Conservation (phyloP, 2,888 invertebrate species). For the Dasysyrphus tricinctus region DNA sequence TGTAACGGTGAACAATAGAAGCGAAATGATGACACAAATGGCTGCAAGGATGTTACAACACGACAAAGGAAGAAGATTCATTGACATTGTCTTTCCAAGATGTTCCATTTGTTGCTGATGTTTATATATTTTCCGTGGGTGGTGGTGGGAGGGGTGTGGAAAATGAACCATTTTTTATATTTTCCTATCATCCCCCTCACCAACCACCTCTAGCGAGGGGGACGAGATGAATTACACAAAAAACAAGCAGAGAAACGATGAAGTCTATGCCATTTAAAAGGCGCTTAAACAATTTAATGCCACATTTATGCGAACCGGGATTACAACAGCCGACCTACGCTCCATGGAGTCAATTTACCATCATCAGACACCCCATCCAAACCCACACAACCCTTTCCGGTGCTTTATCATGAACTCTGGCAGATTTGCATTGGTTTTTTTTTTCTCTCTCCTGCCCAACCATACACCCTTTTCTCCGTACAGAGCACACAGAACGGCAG, state of each 20-base stretch:
- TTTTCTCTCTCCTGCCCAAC: not conserved
- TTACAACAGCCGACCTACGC: slow-evolving; percentile 56
- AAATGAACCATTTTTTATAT: slow-evolving; percentile 30
- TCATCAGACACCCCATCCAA: slow-evolving; percentile 25
- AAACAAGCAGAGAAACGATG: slow-evolving; percentile 33
- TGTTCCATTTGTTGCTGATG: slow-evolving; percentile 75
- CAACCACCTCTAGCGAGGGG: not conserved
- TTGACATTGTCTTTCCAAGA: slow-evolving; percentile 73
- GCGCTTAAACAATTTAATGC: slow-evolving; percentile 75
- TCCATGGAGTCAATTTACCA: slow-evolving; percentile 60
- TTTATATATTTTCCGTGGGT: slow-evolving; percentile 1
- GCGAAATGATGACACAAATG: slow-evolving; percentile 75
- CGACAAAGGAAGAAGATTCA: slow-evolving; percentile 65
- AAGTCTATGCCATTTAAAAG: slow-evolving; percentile 67
- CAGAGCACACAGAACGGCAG: slow-evolving; percentile 26
- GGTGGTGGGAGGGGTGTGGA: not conserved
- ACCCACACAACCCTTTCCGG: slow-evolving; percentile 69
- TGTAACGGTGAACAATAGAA: slow-evolving; percentile 72
- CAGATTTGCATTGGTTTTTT: slow-evolving; percentile 30
- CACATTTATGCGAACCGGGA: slow-evolving; percentile 74
- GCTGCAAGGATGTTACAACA: slow-evolving; percentile 68
- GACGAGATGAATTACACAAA: slow-evolving; percentile 54
- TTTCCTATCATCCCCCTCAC: not conserved
- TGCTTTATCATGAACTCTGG: slow-evolving; percentile 70
- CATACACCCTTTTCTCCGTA: slow-evolving; percentile 28